These are phyloP conservation scores for Propithecus coquereli DNA, from an alignment of 2,113 vertebrate species.

Conservation along the genomic window DNA sequence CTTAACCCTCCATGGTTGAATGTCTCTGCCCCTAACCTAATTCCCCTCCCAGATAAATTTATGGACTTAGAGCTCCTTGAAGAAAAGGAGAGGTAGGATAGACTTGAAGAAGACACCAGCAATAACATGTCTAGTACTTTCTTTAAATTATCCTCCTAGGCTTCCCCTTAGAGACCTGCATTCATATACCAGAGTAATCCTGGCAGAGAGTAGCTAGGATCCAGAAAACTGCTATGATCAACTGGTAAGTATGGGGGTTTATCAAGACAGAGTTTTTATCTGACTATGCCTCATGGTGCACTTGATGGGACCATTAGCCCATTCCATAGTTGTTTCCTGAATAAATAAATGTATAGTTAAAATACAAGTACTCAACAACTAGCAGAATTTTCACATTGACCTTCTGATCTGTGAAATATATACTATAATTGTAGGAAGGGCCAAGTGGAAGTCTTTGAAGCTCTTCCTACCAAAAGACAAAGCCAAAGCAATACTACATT, in stretches of 20 bases:
- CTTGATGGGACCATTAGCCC: neutral
- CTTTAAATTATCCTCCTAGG: neutral
- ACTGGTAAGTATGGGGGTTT: neutral
- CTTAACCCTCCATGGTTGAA: neutral
- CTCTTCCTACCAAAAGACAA: neutral
- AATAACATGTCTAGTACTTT: neutral
- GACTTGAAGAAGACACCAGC: neutral
- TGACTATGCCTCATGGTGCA: neutral
- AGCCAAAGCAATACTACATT: neutral
- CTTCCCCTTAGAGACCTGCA: neutral
- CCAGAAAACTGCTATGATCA: neutral
- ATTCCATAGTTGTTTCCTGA: neutral
- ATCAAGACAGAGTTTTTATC: neutral
- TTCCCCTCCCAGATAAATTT: neutral
- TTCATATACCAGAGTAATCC: neutral
- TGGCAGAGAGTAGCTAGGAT: neutral
- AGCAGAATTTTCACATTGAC: neutral
- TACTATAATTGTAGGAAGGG: neutral
- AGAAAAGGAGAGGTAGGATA: neutral
- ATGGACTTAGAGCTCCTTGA: neutral
- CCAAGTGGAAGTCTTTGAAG: neutral
- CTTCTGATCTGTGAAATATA: neutral
- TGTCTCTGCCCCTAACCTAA: neutral
- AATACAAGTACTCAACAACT: neutral
- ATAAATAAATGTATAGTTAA: neutral